Base-by-base conservation (phyloP, 2,113 vertebrate genomes). In the Danionella cerebrum region DNA sequence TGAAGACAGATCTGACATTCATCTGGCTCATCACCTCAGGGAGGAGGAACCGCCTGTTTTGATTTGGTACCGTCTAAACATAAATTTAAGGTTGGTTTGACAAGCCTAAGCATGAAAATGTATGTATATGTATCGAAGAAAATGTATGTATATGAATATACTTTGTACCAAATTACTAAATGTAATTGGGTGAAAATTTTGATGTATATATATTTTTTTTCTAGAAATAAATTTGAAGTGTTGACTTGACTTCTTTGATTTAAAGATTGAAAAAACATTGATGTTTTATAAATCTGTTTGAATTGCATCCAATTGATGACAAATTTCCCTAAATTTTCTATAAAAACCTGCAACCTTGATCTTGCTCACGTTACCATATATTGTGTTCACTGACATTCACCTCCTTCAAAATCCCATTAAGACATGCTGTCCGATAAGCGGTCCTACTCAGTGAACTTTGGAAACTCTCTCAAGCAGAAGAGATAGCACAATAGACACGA, bases 1-100 rank as follows among this genome's bases (percentile, higher is more conserved):
- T 72, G 86, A 67, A 82, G 84, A 90, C 76, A 85, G 86, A 84
- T 80, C 41, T 86, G 86, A 83, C 82, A 83, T 84, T 83, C 82
- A 79, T 70, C 76, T 79, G 73, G 68, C 77, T 69, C 64, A 71
- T 81, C 74, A 79, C 65, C 65, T 71, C 25, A 24, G 65, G 57
- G 66, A 27, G 38, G 70, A 66, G 68, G 54, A 60, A 14, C 29
- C 25, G 52, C 16, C 10, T 59, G 66, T 50, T 69, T 45, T 65
- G 54, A 70, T 77, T 77, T 68, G 50, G 24, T 21, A 14, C 36
- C 36, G 45, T 45, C 54, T 67, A 41, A 22, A 62, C 51, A 73
- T 36, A 74, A 67, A 64, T 12, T 64, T 57, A 14, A 45, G 22
- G 27, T 76, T 69, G 69, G 65, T 27, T 48, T 65, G 76, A 59